Base-by-base conservation (phyloP, 2,113 vertebrate genomes). In the Pluvianellus socialis region DNA sequence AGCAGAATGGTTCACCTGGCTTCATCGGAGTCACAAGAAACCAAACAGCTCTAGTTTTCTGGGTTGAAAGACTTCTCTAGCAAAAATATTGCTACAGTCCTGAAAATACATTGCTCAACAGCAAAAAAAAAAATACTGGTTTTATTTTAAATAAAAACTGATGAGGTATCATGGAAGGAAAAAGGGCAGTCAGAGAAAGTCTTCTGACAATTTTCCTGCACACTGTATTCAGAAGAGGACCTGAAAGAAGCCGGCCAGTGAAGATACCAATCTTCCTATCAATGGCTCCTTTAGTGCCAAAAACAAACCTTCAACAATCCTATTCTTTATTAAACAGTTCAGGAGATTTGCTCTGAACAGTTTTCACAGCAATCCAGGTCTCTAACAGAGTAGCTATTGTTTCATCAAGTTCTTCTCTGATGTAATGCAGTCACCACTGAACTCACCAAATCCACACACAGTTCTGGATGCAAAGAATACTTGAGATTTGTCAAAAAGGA, bases 311-410 rank as follows among this genome's bases (percentile, higher is more conserved):
- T 85, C 71, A 87, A 79, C 86, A 96, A 97, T 66, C 77, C 91
- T 55, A 75, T 82, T 97, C 92, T 91, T 92, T 65, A 92, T 65
- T 11, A 66, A 94, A 94, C 65, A 82, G 73, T 92, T 94, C 62
- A 95, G 91, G 83, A 95, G 94, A 92, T 95, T 88, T 96, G 49
- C 65, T 70, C 73, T 38, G 38, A 95, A 94, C 80, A 89, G 66
- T 91, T 75, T 96, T 90, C 94, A 82, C 86, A 91, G 77, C 66
- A 94, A 89, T 79, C 66, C 94, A 95, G 94, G 92, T 92, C 94
- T 90, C 71, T 90, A 94, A 97, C 95, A 97, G 81, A 97, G 94
- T 42, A 85, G 77, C 58, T 62, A 79, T 94, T 97, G 94, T 97
- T 97, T 55, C 52, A 72, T 50, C 58, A 22, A 88, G 77, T 79